phyloP scores from a whole-genome alignment of 2,797 vertebrate species.

The Fistularia commersonii region DNA sequence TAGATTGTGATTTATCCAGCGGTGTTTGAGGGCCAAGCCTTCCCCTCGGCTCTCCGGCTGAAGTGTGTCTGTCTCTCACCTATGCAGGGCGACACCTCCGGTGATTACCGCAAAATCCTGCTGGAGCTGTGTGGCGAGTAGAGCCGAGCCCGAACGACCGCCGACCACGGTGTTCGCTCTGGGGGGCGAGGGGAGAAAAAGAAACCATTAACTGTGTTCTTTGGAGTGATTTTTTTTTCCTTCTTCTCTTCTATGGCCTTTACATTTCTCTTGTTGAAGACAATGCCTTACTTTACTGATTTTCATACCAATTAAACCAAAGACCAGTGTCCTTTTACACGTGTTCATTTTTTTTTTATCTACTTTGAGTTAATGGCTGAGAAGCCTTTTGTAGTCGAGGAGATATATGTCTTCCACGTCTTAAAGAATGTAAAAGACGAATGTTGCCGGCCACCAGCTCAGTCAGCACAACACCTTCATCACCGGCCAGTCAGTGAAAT shows the following conservation, averaged over 20 bases:
- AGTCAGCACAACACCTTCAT: slow-evolving; percentile 36
- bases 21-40: not conserved
- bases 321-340: slow-evolving; percentile 56
- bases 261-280: slow-evolving; percentile 36
- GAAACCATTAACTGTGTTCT: slow-evolving; percentile 6
- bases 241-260: slow-evolving; percentile 6
- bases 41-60: not conserved
- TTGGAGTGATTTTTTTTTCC: not conserved
- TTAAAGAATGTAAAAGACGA: slow-evolving; percentile 38
- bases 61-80: slow-evolving; percentile 18
- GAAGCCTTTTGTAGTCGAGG: slow-evolving; percentile 17
- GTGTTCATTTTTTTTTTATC: slow-evolving; percentile 42
- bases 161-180: too few species aligned
- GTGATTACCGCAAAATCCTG: slow-evolving; percentile 95
- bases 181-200: too few species aligned
- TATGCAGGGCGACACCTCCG: slow-evolving; percentile 90
- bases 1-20: not conserved
- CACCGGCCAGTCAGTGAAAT: slow-evolving; percentile 28
- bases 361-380: slow-evolving; percentile 26
- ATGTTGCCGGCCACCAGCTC: slow-evolving; percentile 31
- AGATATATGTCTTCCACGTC: slow-evolving; percentile 24
- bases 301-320: slow-evolving; percentile 64
- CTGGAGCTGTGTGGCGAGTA: slow-evolving; percentile 91
- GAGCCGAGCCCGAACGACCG: slow-evolving; percentile 57
- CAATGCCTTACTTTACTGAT: slow-evolving; percentile 48